Percentiles rank a stretch among this genome's conserved stretches.
These are phyloP conservation scores for Nephrotoma appendiculata DNA, from an alignment of 2,888 invertebrate genomes.

Conservation along the genomic window DNA sequence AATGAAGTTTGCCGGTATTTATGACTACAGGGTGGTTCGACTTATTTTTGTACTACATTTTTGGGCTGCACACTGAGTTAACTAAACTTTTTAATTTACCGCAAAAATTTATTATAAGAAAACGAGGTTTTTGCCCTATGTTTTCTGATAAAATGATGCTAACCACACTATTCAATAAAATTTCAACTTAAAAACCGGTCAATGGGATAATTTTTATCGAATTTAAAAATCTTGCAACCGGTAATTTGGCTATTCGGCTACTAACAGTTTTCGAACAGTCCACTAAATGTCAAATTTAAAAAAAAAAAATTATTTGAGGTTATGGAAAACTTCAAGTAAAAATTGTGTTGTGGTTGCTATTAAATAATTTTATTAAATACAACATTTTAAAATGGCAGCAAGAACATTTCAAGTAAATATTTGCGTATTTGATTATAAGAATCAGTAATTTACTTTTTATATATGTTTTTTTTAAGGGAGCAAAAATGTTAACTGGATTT, in stretches of 20 bases:
- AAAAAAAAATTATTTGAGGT: background rate
- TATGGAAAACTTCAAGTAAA: background rate
- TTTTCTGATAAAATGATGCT: no score
- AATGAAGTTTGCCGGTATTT: background rate
- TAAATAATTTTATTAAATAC: background rate
- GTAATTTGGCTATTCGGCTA: background rate
- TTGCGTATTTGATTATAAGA: background rate
- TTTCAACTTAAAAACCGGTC: no score
- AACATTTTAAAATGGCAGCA: background rate
- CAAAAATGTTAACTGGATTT: slow-evolving; percentile 31
- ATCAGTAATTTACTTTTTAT: background rate
- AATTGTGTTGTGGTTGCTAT: background rate
- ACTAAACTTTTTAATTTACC: no score
- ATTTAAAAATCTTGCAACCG: background rate
- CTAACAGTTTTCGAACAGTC: background rate
- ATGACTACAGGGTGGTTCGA: no score
- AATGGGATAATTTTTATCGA: no score
- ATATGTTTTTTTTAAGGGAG: slow-evolving; percentile 19
- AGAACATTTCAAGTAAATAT: background rate
- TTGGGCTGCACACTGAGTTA: no score
- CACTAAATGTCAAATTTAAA: background rate
- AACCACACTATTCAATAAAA: no score
- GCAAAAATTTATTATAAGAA: no score
- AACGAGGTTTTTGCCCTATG: no score
- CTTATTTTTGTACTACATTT: no score